Conservation (phyloP, 2,888 invertebrate species). For the Eucriotettix oculatus region DNA sequence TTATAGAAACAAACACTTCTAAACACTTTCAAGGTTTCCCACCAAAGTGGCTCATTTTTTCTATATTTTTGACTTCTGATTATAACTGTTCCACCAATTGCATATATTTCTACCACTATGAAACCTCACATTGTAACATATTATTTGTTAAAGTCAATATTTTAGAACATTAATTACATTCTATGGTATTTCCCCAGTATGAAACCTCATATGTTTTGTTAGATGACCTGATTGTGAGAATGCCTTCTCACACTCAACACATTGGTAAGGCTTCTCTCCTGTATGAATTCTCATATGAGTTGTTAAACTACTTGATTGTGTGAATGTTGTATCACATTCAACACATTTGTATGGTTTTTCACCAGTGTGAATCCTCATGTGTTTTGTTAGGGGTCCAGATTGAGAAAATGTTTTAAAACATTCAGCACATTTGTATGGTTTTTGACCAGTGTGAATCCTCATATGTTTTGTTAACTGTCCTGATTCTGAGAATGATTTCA, state of each 20-base stretch:
- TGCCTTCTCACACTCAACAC: neutral
- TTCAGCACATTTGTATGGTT: constrained; percentile 19
- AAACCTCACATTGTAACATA: too few relatives aligned
- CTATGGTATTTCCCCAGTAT: neutral
- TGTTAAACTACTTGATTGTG: neutral
- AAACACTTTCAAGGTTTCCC: too few relatives aligned
- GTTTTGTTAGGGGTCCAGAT: constrained; percentile 22
- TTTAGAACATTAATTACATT: too few relatives aligned
- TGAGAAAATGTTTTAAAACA: constrained; percentile 21
- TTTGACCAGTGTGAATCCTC: constrained; percentile 21
- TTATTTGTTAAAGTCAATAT: too few relatives aligned
- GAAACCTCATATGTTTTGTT: neutral
- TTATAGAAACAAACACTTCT: too few relatives aligned
- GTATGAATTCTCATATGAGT: neutral
- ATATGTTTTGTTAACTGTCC: constrained; percentile 20
- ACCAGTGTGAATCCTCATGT: constrained; percentile 10
- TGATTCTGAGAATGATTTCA: constrained; percentile 20
- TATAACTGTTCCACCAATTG: too few relatives aligned
- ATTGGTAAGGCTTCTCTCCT: neutral
- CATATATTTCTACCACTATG: too few relatives aligned
- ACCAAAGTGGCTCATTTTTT: too few relatives aligned
- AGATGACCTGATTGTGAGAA: neutral
- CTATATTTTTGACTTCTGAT: too few relatives aligned
- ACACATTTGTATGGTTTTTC: neutral
- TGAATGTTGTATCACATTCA: neutral